phyloP scores from a whole-genome alignment of 2,888 invertebrate species.

The Drosophila aldrichi region DNA sequence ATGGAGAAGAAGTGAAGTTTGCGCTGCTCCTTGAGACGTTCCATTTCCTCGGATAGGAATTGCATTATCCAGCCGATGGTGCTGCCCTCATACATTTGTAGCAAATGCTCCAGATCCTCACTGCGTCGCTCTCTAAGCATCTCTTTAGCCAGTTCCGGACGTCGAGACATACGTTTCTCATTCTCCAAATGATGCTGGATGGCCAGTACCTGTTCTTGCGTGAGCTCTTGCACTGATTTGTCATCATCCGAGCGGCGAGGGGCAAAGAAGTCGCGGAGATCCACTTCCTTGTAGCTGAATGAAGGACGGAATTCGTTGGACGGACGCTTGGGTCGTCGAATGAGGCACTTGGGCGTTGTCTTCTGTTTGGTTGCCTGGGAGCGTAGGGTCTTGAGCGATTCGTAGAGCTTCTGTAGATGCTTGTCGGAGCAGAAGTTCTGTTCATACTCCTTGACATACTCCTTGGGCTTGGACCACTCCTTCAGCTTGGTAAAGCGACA shows the following conservation, averaged over 20 bases:
- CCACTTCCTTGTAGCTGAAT: conserved; percentile 24
- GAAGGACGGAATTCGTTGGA: neutral
- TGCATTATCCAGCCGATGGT: conserved; percentile 90
- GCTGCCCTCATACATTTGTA: conserved; percentile 90
- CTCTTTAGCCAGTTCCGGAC: conserved; percentile 22
- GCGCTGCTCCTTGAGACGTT: conserved; percentile 91
- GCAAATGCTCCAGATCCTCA: conserved; percentile 82
- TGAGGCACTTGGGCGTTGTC: conserved; percentile 75
- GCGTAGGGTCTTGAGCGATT: conserved; percentile 77
- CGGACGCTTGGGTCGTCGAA: conserved; percentile 19
- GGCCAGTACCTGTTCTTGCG: conserved; percentile 9
- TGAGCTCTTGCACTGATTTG: fast-evolving
- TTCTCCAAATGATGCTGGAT: conserved; percentile 17
- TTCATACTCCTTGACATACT: conserved; percentile 76
- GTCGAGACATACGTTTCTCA: neutral
- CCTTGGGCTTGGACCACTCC: conserved; percentile 82
- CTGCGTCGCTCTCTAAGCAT: conserved; percentile 77
- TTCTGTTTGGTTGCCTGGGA: conserved; percentile 62
- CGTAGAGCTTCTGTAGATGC: conserved; percentile 82
- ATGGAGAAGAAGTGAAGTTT: conserved; percentile 92
- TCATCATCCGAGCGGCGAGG: neutral
- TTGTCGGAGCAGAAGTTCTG: conserved; percentile 83
- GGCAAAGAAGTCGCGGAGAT: conserved; percentile 17
- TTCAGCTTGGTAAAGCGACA: conserved; percentile 82
- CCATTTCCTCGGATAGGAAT: conserved; percentile 91